These are phyloP conservation scores for Bambusicola thoracicus DNA, from an alignment of 2,113 vertebrate species.

Conservation along the genomic window DNA sequence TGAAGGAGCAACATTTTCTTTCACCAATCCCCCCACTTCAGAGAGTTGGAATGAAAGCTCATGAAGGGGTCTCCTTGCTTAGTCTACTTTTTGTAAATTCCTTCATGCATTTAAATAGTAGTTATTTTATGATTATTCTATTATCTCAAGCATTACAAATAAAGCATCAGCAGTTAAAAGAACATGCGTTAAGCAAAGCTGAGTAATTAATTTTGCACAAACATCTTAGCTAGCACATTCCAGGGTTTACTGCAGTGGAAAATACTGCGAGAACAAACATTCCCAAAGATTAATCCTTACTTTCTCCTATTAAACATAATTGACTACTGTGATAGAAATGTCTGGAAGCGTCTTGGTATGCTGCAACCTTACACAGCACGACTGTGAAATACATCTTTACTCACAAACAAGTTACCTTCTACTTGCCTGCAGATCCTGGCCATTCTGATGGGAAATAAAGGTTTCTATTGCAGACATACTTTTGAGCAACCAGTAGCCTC, in stretches of 20 bases:
- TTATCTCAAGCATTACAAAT: background rate
- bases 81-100: background rate
- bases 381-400: background rate
- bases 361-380: background rate
- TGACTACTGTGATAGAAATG: background rate
- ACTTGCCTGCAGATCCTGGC: background rate
- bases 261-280: background rate
- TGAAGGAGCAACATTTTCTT: background rate
- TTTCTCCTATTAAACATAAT: background rate
- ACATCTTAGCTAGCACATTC: background rate
- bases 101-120: background rate
- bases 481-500: background rate
- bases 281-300: rapidly evolving
- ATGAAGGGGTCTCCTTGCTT: background rate
- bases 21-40: background rate
- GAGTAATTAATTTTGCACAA: background rate
- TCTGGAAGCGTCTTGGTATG: background rate
- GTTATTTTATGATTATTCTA: background rate
- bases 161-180: background rate
- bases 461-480: background rate
- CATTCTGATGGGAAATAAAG: background rate
- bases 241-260: background rate
- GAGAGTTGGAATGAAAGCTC: background rate
- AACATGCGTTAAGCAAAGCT: background rate
- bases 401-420: background rate